Percentiles rank a stretch among this genome's conserved stretches.
Evolutionary conservation across 1,140 invertebrate genomes (phyloP).

Genomic region (Contarinia nasturtii): DNA sequence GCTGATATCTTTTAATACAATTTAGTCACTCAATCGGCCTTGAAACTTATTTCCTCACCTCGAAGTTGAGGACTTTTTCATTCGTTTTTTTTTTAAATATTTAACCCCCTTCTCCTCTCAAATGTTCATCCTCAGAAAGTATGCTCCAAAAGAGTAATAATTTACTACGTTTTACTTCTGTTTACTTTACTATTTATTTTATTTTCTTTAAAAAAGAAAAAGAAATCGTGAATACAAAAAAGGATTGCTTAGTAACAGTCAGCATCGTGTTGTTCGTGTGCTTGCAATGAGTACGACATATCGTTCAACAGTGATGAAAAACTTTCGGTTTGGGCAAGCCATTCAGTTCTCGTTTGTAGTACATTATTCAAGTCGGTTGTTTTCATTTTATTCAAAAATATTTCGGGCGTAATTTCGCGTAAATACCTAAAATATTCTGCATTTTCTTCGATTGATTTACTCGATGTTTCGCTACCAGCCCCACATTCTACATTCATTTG

Average conservation of each 20-base stretch:
- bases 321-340: conserved; percentile 34
- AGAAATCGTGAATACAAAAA: not conserved
- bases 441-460: conserved; percentile 11
- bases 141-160: no score
- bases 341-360: conserved; percentile 31
- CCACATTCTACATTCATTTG: conserved; percentile 22
- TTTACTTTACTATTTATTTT: no score
- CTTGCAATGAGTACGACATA: conserved; percentile 31
- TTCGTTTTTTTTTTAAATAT: no score
- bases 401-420: conserved; percentile 26
- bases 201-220: no score
- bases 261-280: conserved; percentile 31
- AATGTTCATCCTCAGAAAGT: no score
- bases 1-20: no score
- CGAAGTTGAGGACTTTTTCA: no score
- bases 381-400: conserved; percentile 32
- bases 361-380: conserved; percentile 31
- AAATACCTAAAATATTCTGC: conserved; percentile 21
- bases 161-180: no score
- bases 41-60: no score
- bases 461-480: no score
- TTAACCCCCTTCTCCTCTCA: no score
- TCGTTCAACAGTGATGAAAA: conserved; percentile 44
- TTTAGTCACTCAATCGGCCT: no score
- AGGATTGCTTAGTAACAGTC: conserved; percentile 40